Conservation (phyloP, 2,888 invertebrate species). For the Pharmacophagus antenor region DNA sequence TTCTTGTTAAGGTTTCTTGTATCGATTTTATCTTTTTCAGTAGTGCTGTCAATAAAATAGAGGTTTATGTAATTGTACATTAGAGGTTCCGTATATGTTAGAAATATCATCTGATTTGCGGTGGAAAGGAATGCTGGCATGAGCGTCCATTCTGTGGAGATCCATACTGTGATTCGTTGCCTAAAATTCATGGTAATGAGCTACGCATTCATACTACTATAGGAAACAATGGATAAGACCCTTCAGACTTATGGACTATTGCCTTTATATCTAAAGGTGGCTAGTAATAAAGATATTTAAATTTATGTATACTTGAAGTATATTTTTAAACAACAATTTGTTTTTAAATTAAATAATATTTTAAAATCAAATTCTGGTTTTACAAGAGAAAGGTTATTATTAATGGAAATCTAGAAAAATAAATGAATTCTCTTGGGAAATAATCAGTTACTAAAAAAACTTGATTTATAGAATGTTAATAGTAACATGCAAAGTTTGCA, state of each 20-base stretch:
- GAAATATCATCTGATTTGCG: conserved; percentile 10
- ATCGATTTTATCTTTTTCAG: not conserved
- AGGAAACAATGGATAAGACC: conserved; percentile 16
- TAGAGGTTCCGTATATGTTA: conserved; percentile 6
- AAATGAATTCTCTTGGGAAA: not conserved
- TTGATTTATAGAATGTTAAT: conserved; percentile 2
- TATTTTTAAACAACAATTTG: not conserved
- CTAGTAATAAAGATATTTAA: not conserved
- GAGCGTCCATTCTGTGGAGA: conserved; percentile 20
- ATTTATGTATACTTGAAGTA: not conserved
- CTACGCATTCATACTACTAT: conserved; percentile 11
- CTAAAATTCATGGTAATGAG: conserved; percentile 27
- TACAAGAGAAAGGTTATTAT: not conserved
- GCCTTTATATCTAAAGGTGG: conserved; percentile 7
- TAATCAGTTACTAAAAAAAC: not conserved
- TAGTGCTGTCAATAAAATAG: not conserved
- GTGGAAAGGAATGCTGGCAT: conserved; percentile 4
- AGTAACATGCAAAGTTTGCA: conserved; percentile 8
- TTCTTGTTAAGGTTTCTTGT: not conserved
- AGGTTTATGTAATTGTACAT: not conserved
- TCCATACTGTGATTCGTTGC: conserved; percentile 19
- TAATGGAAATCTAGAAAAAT: too few species aligned
- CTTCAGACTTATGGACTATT: conserved; percentile 13
- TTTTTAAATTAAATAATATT: too few species aligned
- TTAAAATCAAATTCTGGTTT: not conserved